A percentile compares a stretch with the other conserved stretches of the same genome.
These are phyloP conservation scores for Chorisops tibialis DNA, from an alignment of 2,888 invertebrate species.

Conservation along the genomic window DNA sequence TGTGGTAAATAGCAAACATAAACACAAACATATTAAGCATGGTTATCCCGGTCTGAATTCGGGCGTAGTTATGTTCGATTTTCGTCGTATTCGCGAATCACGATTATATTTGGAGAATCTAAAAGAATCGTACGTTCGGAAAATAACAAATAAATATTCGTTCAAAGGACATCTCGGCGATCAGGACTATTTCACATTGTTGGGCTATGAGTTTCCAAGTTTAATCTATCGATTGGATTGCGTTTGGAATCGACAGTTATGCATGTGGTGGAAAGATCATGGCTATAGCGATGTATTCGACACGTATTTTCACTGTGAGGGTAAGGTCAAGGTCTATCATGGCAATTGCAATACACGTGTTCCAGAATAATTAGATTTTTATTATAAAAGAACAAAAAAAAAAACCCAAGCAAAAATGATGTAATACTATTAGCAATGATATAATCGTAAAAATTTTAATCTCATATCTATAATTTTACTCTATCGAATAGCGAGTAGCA, in stretches of 20 bases:
- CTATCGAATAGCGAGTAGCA: conserved; percentile 13
- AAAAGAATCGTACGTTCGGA: conserved; percentile 55
- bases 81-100: conserved; percentile 65
- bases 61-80: conserved; percentile 70
- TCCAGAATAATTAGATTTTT: conserved; percentile 49
- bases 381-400: background rate
- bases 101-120: conserved; percentile 59
- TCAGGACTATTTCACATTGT: conserved; percentile 75
- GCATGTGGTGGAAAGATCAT: conserved; percentile 76
- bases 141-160: conserved; percentile 60
- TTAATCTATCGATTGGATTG: conserved; percentile 72
- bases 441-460: too few relatives aligned
- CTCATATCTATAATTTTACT: background rate
- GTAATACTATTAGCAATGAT: background rate
- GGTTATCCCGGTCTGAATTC: conserved; percentile 78
- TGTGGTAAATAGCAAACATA: conserved; percentile 12
- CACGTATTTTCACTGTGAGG: conserved; percentile 66
- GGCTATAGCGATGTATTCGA: conserved; percentile 71
- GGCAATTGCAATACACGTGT: conserved; percentile 73
- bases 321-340: conserved; percentile 65
- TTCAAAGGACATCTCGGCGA: conserved; percentile 76
- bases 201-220: conserved; percentile 67
- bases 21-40: conserved; percentile 40
- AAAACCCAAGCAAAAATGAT: background rate
- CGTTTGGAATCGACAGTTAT: conserved; percentile 76